phyloP scores from a whole-genome alignment of 2,113 vertebrate species.

The Phylloscopus whistleri region DNA sequence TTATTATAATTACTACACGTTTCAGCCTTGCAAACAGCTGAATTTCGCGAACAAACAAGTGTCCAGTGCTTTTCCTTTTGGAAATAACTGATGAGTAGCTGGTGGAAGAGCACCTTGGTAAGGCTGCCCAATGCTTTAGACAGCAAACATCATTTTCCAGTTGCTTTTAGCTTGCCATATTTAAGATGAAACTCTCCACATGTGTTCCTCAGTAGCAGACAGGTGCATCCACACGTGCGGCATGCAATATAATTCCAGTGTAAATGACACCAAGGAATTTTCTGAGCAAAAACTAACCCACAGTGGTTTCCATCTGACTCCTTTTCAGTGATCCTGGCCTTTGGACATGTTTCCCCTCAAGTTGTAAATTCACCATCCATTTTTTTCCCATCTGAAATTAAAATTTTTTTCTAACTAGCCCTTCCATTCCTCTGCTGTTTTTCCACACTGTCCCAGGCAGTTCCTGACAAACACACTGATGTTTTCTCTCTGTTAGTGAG shows the following conservation, averaged over 20 bases:
- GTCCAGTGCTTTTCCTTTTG: background rate
- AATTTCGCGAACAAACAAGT: background rate
- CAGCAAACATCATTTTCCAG: background rate
- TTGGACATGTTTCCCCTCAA: background rate
- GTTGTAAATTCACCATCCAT: background rate
- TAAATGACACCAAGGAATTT: background rate
- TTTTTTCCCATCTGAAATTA: background rate
- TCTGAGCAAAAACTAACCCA: background rate
- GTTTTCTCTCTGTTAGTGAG: background rate
- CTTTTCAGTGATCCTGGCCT: background rate
- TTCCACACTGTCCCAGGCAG: background rate
- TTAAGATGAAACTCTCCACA: background rate
- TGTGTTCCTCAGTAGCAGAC: background rate
- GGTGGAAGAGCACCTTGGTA: background rate
- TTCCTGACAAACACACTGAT: background rate
- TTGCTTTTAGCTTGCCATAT: background rate
- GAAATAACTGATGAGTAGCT: background rate
- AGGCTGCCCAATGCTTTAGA: background rate
- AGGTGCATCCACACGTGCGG: background rate
- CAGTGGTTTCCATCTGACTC: background rate
- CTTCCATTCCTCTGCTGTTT: background rate
- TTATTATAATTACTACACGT: background rate
- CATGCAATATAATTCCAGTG: background rate
- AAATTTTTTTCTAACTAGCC: background rate
- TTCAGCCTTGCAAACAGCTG: background rate